These are phyloP conservation scores for Scophthalmus maximus DNA, from an alignment of 2,113 vertebrate genomes.

Conservation along the genomic window DNA sequence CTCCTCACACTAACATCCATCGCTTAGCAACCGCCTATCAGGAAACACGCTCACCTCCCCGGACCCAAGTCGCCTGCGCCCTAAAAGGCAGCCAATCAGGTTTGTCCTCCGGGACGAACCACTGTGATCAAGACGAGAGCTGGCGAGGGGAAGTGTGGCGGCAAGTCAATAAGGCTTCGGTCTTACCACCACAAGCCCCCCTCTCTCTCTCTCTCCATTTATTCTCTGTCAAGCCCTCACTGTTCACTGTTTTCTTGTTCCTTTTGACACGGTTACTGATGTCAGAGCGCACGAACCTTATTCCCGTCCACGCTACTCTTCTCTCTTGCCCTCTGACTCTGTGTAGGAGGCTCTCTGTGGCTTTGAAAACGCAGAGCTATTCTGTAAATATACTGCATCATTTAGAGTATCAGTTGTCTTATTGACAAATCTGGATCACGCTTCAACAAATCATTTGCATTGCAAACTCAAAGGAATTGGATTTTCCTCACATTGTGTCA, in stretches of 20 bases:
- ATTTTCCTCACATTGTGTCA: neutral
- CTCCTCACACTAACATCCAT: constrained; percentile 54
- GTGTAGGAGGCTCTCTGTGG: constrained; percentile 16
- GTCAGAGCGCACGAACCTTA: constrained; percentile 45
- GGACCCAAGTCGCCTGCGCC: constrained; percentile 41
- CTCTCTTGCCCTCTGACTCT: constrained; percentile 15
- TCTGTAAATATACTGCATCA: neutral
- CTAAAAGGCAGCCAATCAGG: constrained; percentile 74
- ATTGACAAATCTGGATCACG: neutral
- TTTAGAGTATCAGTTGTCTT: neutral
- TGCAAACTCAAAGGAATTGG: too few species aligned
- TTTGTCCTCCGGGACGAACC: constrained; percentile 70
- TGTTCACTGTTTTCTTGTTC: constrained; percentile 30
- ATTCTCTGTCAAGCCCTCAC: constrained; percentile 28
- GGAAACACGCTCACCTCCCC: constrained; percentile 47
- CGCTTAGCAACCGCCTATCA: constrained; percentile 77
- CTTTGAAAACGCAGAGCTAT: constrained; percentile 21
- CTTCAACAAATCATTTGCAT: neutral
- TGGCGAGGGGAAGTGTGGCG: constrained; percentile 16
- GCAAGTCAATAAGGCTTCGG: constrained; percentile 50
- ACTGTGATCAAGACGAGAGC: constrained; percentile 52
- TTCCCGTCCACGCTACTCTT: constrained; percentile 10
- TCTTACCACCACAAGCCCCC: constrained; percentile 16
- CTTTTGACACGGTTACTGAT: constrained; percentile 59
- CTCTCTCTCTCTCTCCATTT: constrained; percentile 25